Evolutionary conservation across 1,140 invertebrate genomes (phyloP).

Genomic region (Drosophila ananassae): DNA sequence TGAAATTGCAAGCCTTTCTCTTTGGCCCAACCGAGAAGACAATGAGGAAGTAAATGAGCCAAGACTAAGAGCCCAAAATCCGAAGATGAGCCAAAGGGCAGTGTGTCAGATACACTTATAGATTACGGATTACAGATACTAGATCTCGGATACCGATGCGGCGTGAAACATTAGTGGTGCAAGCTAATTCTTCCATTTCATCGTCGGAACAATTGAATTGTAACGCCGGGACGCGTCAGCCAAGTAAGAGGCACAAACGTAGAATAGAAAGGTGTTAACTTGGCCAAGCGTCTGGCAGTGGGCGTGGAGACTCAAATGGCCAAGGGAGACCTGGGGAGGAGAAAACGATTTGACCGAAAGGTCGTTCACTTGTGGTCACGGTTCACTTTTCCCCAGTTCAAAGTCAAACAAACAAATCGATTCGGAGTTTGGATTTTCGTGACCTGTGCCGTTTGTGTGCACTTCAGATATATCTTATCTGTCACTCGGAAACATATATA

Average conservation of each 20-base stretch:
- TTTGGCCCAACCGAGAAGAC: slow-evolving; percentile 44
- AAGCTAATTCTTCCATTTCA: slow-evolving; percentile 59
- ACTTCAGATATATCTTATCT: slow-evolving; percentile 8
- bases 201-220: slow-evolving; percentile 70
- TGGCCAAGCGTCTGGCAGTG: slow-evolving; percentile 51
- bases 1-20: slow-evolving; percentile 48
- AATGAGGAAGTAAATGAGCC: slow-evolving; percentile 78
- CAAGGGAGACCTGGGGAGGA: slow-evolving; percentile 5
- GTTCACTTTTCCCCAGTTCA: slow-evolving; percentile 20
- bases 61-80: slow-evolving; percentile 36
- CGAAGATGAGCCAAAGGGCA: slow-evolving; percentile 65
- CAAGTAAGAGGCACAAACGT: slow-evolving; percentile 58
- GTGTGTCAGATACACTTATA: slow-evolving; percentile 56
- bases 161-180: slow-evolving; percentile 75
- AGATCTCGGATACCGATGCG: slow-evolving; percentile 27
- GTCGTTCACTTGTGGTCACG: slow-evolving; percentile 65
- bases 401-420: slow-evolving; percentile 16
- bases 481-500: slow-evolving; percentile 22
- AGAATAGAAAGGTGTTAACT: slow-evolving; percentile 82
- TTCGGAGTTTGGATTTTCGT: slow-evolving; percentile 2
- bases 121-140: slow-evolving; percentile 7
- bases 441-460: neutral
- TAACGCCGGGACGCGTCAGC: slow-evolving; percentile 51
- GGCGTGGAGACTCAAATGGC: slow-evolving; percentile 32
- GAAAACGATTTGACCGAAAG: slow-evolving; percentile 52